These are phyloP conservation scores for Aphelinus certus DNA, from an alignment of 1,140 invertebrate genomes.

Conservation along the genomic window DNA sequence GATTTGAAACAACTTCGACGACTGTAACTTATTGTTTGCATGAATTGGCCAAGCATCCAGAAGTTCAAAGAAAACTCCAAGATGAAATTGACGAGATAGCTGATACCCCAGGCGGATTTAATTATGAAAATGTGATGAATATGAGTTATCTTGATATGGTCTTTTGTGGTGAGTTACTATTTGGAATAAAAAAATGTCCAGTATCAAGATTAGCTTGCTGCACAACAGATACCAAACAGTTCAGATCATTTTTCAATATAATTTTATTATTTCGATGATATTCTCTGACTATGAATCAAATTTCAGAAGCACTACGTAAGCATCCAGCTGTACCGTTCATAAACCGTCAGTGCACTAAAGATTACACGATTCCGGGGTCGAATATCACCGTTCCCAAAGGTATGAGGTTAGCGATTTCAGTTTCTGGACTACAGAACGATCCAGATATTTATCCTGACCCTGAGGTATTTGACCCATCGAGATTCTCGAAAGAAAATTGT, in stretches of 20 bases:
- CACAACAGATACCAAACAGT: too few species aligned
- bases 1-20: slow-evolving; percentile 47
- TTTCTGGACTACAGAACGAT: slow-evolving; percentile 55
- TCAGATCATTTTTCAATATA: too few species aligned
- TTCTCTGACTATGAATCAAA: not conserved
- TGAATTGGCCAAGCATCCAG: slow-evolving; percentile 43
- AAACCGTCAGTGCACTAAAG: slow-evolving; percentile 56
- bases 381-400: slow-evolving; percentile 48
- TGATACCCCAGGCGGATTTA: slow-evolving; percentile 44
- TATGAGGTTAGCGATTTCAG: slow-evolving; percentile 46
- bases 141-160: slow-evolving; percentile 61
- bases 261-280: too few species aligned
- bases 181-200: too few species aligned
- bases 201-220: too few species aligned
- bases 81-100: slow-evolving; percentile 50
- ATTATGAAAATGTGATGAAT: slow-evolving; percentile 55
- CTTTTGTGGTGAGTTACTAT: slow-evolving; percentile 39
- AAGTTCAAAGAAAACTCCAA: slow-evolving; percentile 53
- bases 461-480: slow-evolving; percentile 70
- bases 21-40: slow-evolving; percentile 49
- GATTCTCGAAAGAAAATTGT: slow-evolving; percentile 65
- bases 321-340: slow-evolving; percentile 60
- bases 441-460: slow-evolving; percentile 69
- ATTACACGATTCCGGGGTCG: slow-evolving; percentile 56
- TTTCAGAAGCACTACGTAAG: slow-evolving; percentile 60